These are phyloP conservation scores for Cardiocondyla obscurior DNA, from an alignment of 1,140 invertebrate species.

Conservation along the genomic window DNA sequence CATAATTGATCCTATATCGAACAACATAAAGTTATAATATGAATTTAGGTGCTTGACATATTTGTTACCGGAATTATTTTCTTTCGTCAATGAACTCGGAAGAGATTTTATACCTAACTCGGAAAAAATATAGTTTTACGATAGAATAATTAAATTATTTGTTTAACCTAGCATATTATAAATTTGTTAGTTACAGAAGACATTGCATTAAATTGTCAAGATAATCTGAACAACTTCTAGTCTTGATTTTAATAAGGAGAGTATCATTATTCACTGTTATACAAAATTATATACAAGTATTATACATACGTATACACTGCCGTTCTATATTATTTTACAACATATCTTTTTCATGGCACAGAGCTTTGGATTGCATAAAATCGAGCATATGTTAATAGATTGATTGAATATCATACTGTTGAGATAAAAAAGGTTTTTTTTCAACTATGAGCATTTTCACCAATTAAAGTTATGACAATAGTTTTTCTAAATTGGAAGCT, in stretches of 20 bases:
- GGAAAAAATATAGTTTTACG: too few relatives aligned
- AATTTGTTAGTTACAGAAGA: background rate
- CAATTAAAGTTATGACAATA: background rate
- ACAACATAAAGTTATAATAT: too few relatives aligned
- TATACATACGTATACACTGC: slow-evolving; percentile 26
- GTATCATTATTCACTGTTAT: slow-evolving; percentile 16
- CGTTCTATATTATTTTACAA: slow-evolving; percentile 27
- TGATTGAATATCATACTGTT: background rate
- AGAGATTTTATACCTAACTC: too few relatives aligned
- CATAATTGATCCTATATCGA: background rate
- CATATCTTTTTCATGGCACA: background rate
- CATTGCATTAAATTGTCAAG: background rate
- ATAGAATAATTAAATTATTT: background rate
- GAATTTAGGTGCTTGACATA: too few relatives aligned
- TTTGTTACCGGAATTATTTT: too few relatives aligned
- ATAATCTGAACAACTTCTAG: slow-evolving; percentile 5
- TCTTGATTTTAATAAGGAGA: background rate
- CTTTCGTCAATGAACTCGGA: too few relatives aligned
- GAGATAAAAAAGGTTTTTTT: background rate
- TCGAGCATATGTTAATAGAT: slow-evolving; percentile 1
- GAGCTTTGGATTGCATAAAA: slow-evolving; percentile 1
- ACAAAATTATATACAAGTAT: slow-evolving; percentile 13
- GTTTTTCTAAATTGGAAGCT: background rate
- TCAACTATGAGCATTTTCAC: background rate
- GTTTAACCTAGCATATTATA: background rate